A percentile compares a stretch with the other conserved stretches of the same genome.
phyloP scores from a whole-genome alignment of 2,888 invertebrate species.

The Plagiodera versicolora region DNA sequence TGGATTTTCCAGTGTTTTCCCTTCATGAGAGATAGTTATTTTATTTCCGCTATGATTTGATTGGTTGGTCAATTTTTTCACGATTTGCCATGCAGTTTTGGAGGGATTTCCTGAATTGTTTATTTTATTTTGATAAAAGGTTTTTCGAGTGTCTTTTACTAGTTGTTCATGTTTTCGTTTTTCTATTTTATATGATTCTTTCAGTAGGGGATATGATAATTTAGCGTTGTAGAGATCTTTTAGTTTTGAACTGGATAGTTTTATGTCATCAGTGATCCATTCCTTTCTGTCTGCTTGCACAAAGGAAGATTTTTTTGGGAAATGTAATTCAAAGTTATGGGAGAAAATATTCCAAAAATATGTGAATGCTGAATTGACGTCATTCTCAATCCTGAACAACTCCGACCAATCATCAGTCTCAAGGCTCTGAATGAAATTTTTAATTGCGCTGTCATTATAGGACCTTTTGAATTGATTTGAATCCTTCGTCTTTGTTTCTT shows the following conservation, averaged over 20 bases:
- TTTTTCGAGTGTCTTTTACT: slow-evolving; percentile 5
- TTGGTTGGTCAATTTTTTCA: slow-evolving; percentile 8
- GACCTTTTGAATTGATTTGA: too few species aligned
- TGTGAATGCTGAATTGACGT: slow-evolving; percentile 1
- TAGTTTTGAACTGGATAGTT: slow-evolving; percentile 1
- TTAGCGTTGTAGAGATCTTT: slow-evolving; percentile 8
- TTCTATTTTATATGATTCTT: slow-evolving; percentile 4
- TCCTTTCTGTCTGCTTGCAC: neutral
- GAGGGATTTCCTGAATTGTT: neutral
- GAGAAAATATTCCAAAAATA: slow-evolving; percentile 6
- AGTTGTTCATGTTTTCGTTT: slow-evolving; percentile 5
- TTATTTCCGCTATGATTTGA: slow-evolving; percentile 2
- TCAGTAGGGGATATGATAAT: slow-evolving; percentile 6
- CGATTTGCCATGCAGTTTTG: slow-evolving; percentile 8
- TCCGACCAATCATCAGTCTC: slow-evolving; percentile 1
- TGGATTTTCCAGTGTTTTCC: neutral
- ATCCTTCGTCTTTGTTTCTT: too few species aligned
- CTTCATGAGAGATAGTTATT: slow-evolving; percentile 8
- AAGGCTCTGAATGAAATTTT: slow-evolving; percentile 4
- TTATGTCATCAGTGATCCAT: slow-evolving; percentile 8
- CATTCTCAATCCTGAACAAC: neutral
- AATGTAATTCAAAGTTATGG: slow-evolving; percentile 6
- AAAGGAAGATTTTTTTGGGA: slow-evolving; percentile 1
- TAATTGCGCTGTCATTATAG: too few species aligned
- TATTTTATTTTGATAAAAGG: slow-evolving; percentile 7